Base-by-base conservation (phyloP, 1,140 invertebrate genomes). In the Magallana angulata region DNA sequence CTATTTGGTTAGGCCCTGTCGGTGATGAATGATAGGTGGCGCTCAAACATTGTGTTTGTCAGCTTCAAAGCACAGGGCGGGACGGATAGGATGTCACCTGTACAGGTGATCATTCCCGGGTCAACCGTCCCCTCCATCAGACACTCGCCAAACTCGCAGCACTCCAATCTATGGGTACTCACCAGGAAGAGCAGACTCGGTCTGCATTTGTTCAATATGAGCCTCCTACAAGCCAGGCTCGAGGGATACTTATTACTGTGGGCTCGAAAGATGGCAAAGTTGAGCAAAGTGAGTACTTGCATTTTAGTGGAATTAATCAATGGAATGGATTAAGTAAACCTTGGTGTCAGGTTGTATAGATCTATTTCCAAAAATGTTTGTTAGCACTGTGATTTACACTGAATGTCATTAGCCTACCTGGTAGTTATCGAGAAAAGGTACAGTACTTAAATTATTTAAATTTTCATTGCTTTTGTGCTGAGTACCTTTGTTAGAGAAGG, bases 21-120 rank as follows among this genome's bases (percentile, higher is more conserved):
- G 9, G 68, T 76, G 68, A 76, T 76, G 68, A 76, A 76, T 76
- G 68, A 76, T 30, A 76, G 68, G 68, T 30, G 68, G 68, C 24
- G 11, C 68, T 76, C 24, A 76, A 76, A 76, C 68, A 76, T 76
- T 76, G 68, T 76, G 68, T 76, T 76, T 76, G 68, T 76, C 68
- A 76, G 68, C 68, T 76, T 76, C 68, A 76, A 76, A 76, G 68
- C 68, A 12, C 68, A 76, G 68, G 68, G 68, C 68, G 68, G 68
- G 68, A 30, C 68, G 36, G 18, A 76, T 18, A 30, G 68, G 14
- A 24, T 76, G 68, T 76, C 68, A 76, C 68, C 68, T 76, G 68
- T 76, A 30, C 24, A 76, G 68, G 68, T 76, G 68, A 76, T 76
- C 68, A 76, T 76, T 76, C 68, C 24, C 36, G 68, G 68, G 68